phyloP scores from a whole-genome alignment of 2,888 invertebrate genomes.

The Masnerella sp. region DNA sequence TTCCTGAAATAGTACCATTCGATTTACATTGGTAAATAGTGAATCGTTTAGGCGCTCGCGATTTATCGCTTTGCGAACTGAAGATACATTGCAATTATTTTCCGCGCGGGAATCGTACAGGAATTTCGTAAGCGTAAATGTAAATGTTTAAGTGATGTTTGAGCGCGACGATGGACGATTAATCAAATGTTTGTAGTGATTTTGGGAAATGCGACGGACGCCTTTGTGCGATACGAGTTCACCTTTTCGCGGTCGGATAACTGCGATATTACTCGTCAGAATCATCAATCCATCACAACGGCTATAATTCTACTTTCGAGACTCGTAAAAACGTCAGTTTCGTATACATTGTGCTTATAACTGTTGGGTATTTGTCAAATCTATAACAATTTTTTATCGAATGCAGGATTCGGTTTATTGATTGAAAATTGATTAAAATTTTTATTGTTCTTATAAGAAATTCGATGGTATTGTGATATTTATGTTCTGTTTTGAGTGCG shows the following conservation, averaged over 20 bases:
- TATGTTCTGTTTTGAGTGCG: no score
- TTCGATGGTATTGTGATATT: no score
- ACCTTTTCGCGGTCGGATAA: constrained; percentile 12
- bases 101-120: not conserved
- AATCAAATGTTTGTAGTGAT: not conserved
- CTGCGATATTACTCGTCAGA: constrained; percentile 21
- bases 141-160: no score
- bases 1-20: constrained; percentile 15
- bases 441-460: no score
- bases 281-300: constrained; percentile 25
- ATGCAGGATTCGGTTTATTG: no score
- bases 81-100: not conserved
- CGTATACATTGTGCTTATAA: constrained; percentile 13
- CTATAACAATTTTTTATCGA: not conserved
- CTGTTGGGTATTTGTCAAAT: not conserved
- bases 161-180: not conserved
- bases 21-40: constrained; percentile 7
- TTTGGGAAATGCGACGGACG: not conserved
- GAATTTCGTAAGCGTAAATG: no score
- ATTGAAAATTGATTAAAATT: no score
- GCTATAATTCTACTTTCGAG: constrained; percentile 17
- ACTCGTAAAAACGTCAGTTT: constrained; percentile 24
- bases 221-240: not conserved
- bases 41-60: not conserved
- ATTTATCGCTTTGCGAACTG: not conserved